phyloP scores from a whole-genome alignment of 2,113 vertebrate genomes.

The Cacatua alba region DNA sequence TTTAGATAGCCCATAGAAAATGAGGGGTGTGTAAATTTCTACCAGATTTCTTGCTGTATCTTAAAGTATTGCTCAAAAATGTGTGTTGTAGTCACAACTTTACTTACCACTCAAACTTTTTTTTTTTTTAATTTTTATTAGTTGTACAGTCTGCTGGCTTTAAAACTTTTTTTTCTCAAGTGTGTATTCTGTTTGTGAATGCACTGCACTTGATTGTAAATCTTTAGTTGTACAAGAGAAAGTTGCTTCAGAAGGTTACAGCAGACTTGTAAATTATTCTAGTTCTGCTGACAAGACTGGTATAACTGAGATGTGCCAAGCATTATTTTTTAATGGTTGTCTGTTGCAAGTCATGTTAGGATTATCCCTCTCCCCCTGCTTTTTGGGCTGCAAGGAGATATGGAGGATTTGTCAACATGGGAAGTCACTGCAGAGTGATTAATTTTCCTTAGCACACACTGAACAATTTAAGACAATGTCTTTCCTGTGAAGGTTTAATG shows the following conservation, averaged over 20 bases:
- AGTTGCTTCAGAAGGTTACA: background rate
- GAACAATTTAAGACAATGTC: background rate
- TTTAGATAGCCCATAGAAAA: background rate
- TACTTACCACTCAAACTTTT: too few species aligned
- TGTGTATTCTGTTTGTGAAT: background rate
- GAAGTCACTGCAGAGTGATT: background rate
- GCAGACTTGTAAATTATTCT: background rate
- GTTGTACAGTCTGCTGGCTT: background rate
- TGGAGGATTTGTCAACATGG: background rate
- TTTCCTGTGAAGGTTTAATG: background rate
- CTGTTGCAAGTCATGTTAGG: background rate
- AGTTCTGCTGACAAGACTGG: background rate
- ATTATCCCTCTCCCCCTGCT: background rate
- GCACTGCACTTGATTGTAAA: background rate
- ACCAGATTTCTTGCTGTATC: background rate
- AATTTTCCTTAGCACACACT: background rate
- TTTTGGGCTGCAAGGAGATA: background rate
- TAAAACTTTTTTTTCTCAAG: background rate
- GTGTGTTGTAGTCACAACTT: background rate
- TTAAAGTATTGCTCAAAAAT: background rate
- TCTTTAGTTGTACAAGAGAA: background rate
- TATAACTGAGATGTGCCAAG: background rate
- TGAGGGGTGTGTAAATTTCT: background rate
- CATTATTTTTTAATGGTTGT: background rate
- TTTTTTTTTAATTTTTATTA: background rate